A percentile compares a stretch with the other conserved stretches of the same genome.
Evolutionary conservation across 2,888 invertebrate genomes (phyloP).

Genomic region (Sminthurinus aureus): DNA sequence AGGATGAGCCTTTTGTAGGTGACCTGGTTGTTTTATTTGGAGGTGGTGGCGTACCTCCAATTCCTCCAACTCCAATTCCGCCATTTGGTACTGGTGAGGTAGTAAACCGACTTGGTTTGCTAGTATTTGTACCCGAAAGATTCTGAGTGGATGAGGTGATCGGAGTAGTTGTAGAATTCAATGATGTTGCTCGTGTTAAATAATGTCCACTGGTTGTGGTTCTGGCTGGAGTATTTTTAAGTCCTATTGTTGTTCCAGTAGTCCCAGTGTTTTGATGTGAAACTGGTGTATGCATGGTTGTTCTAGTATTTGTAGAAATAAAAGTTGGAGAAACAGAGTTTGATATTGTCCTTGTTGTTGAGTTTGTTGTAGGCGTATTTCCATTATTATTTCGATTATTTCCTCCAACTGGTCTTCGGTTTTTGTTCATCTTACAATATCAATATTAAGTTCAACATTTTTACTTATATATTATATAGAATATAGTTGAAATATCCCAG

Average conservation of each 20-base stretch:
- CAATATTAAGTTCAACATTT: background rate
- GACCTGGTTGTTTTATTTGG: constrained; percentile 24
- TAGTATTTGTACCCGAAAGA: background rate
- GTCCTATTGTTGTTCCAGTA: background rate
- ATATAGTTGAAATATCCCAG: too few relatives aligned
- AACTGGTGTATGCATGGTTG: constrained; percentile 1
- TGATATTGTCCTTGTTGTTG: background rate
- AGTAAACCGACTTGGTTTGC: background rate
- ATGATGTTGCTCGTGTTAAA: background rate
- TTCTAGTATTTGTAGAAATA: too few relatives aligned
- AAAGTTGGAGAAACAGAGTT: too few relatives aligned
- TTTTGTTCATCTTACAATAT: constrained; percentile 34
- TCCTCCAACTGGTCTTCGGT: constrained; percentile 28
- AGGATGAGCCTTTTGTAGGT: constrained; percentile 18
- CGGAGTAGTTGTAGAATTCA: background rate
- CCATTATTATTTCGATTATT: constrained; percentile 39
- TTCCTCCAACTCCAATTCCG: too few relatives aligned
- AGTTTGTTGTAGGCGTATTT: constrained; percentile 22
- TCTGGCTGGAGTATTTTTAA: background rate
- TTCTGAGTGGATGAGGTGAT: background rate
- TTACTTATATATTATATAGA: background rate
- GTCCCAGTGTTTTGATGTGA: constrained; percentile 7
- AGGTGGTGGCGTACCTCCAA: background rate
- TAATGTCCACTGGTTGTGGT: background rate
- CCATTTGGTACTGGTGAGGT: background rate